Base-by-base conservation (phyloP, 2,888 invertebrate species). In the Cataglyphis altisquamis region DNA sequence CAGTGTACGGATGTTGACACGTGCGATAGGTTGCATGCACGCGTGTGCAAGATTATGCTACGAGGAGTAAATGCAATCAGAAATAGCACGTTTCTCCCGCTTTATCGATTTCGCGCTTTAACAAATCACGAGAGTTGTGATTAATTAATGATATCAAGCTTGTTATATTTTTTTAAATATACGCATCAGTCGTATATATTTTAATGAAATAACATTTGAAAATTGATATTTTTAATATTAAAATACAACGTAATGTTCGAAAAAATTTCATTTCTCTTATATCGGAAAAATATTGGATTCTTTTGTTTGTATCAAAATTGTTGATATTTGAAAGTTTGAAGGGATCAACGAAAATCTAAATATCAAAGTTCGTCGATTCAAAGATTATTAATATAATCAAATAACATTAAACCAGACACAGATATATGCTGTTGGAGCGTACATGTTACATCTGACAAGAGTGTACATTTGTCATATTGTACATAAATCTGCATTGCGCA, bases 341-440 rank as follows among this genome's bases (percentile, higher is more conserved):
- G 4, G 15, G 10, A 8, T 52, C 36, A 6, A 55, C 5, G 57
- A 57, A 72, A 57, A 8, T 41, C 18, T 62, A 41, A 45, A 6
- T 48, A 32, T 73, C n/a, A 45, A 18, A 48, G n/a, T 70, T 32
- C 48, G 18, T 12, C 39, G 60, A 36, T 70, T 70, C 18, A 8
- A 36, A 29, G 25, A 25, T 72, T 36, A 36, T 8, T 32, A 4
- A 25, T 32, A 12, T 41, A 45, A 15, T 15, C 32, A n/a, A 74
- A 41, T 41, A 29, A 74, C n/a, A 62, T 62, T 74, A 74, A 74
- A 63, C 8, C 12, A 57, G 18, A 10, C 1, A 57, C 60, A 60
- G n/a, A 12, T 39, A 12, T 39, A 12, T 41, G 5, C 15, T 41
- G 8, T 39, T 60, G n/a, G 39, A 39, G 8, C 25, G n/a, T 60